These are phyloP conservation scores for Porites cylindrica DNA, from an alignment of 92 coral and sea anemone genomes.

Conservation along the genomic window DNA sequence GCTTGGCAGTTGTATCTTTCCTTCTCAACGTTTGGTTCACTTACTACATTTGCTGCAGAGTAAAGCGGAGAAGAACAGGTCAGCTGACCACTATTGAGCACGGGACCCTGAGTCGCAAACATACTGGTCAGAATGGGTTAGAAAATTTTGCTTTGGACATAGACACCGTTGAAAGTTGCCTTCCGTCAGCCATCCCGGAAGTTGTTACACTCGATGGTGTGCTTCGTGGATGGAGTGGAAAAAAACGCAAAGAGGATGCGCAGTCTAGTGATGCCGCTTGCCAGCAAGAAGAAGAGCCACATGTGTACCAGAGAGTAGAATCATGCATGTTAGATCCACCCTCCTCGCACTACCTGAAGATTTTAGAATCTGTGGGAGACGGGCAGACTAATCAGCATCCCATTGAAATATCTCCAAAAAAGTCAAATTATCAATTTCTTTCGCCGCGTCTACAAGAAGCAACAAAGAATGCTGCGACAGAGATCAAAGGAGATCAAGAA, in stretches of 20 bases:
- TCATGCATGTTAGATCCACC: constrained; percentile 17
- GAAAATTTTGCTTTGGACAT: constrained; percentile 20
- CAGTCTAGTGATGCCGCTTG: background rate
- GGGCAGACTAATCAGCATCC: background rate
- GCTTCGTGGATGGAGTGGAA: background rate
- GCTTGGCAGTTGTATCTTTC: constrained; percentile 1
- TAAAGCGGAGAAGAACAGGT: constrained; percentile 18
- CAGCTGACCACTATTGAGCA: constrained; percentile 24
- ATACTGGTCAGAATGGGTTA: background rate
- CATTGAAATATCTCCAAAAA: background rate
- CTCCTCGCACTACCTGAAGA: background rate
- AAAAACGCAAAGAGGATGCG: background rate
- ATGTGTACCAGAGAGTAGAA: constrained; percentile 32
- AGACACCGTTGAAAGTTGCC: background rate
- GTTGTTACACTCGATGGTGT: background rate
- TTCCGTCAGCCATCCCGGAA: background rate
- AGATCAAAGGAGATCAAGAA: background rate
- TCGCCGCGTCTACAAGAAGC: background rate
- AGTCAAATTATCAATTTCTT: constrained; percentile 9
- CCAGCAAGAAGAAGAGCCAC: constrained; percentile 16
- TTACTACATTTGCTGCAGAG: constrained; percentile 31
- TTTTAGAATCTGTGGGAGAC: background rate
- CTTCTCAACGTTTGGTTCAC: constrained; percentile 15
- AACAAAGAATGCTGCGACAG: background rate
- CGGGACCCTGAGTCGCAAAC: background rate